A percentile compares a stretch with the other conserved stretches of the same genome.
phyloP scores from a whole-genome alignment of 2,888 invertebrate species.

The Plebejus argus region DNA sequence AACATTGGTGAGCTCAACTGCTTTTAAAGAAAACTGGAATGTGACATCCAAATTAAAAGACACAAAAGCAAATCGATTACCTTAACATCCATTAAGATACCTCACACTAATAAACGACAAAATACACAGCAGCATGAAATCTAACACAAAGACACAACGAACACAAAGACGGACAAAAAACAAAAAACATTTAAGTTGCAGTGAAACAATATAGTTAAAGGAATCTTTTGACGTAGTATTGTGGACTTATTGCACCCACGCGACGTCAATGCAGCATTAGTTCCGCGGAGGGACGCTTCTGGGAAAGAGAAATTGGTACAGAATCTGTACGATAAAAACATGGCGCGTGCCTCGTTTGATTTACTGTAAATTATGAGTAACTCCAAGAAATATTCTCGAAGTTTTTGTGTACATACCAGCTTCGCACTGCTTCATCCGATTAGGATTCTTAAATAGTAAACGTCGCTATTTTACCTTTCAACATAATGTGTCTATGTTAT shows the following conservation, averaged over 20 bases:
- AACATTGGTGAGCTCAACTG: background rate
- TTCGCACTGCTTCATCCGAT: too few species aligned
- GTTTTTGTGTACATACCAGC: background rate
- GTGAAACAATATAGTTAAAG: constrained; percentile 60
- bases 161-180: constrained; percentile 35
- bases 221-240: constrained; percentile 63
- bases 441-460: too few species aligned
- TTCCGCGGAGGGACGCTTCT: constrained; percentile 65
- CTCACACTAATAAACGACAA: constrained; percentile 55
- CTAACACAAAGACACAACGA: constrained; percentile 53
- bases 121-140: constrained; percentile 67
- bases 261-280: constrained; percentile 76
- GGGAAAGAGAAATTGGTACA: constrained; percentile 66
- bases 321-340: constrained; percentile 56
- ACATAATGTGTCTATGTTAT: too few species aligned
- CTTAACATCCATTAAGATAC: constrained; percentile 30
- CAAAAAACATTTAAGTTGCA: constrained; percentile 76
- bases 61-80: constrained; percentile 20
- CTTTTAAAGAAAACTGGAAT: background rate
- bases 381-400: background rate
- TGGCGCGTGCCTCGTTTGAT: constrained; percentile 62
- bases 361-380: constrained; percentile 5
- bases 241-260: constrained; percentile 78
- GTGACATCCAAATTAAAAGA: background rate
- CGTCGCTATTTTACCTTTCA: too few species aligned